Evolutionary conservation across 2,888 invertebrate genomes (phyloP).

Genomic region (Macrophya alboannulata): DNA sequence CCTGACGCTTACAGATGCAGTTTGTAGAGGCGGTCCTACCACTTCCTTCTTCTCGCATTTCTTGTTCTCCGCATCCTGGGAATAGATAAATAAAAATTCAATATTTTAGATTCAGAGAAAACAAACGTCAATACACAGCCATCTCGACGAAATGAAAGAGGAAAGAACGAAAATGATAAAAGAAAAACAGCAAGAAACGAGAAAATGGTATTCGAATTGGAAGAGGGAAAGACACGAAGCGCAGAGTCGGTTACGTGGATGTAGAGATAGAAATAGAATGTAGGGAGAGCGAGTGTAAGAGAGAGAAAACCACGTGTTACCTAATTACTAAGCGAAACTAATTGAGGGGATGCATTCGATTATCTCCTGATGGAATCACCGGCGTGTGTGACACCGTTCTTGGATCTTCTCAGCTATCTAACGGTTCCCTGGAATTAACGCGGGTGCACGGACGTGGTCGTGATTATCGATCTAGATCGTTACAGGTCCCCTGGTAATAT

Average conservation of each 20-base stretch:
- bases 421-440: neutral
- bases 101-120: constrained; percentile 12
- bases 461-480: constrained; percentile 39
- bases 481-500: constrained; percentile 65
- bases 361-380: constrained; percentile 75
- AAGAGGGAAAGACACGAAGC: neutral
- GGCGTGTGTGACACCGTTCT: constrained; percentile 60
- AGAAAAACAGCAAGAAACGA: neutral
- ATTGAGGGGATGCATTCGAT: constrained; percentile 76
- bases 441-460: neutral
- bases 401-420: neutral
- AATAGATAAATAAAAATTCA: constrained; percentile 59
- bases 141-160: constrained; percentile 3
- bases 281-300: constrained; percentile 26
- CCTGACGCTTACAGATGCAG: constrained; percentile 95
- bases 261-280: constrained; percentile 27
- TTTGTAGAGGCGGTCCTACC: constrained; percentile 92
- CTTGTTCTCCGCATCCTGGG: constrained; percentile 91
- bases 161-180: constrained; percentile 60
- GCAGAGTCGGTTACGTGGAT: neutral
- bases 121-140: neutral
- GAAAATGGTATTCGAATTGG: constrained; percentile 1
- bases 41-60: constrained; percentile 93
- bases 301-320: constrained; percentile 51
- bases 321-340: constrained; percentile 75